phyloP scores from a whole-genome alignment of 2,113 vertebrate species.

The Corvus cornix region DNA sequence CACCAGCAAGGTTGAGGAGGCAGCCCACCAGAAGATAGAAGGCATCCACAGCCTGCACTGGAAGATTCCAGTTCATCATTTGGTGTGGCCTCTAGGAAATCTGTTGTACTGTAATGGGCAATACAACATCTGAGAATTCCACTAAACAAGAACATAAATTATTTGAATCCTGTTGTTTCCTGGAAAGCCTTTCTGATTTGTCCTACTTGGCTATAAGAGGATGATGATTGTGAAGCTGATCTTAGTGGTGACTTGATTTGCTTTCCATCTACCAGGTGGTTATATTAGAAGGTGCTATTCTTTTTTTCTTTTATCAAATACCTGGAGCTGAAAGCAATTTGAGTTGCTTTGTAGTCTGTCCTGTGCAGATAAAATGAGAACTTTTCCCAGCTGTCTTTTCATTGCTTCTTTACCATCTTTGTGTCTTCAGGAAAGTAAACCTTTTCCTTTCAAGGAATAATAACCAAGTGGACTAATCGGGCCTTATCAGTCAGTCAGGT shows the following conservation, averaged over 20 bases:
- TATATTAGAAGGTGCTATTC: not conserved
- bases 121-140: not conserved
- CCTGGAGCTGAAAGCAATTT: not conserved
- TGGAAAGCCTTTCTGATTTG: not conserved
- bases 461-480: not conserved
- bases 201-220: not conserved
- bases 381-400: not conserved
- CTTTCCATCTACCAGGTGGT: not conserved
- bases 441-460: constrained; percentile 8
- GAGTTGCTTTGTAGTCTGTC: not conserved
- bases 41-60: fast-evolving
- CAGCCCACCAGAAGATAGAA: not conserved
- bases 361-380: not conserved
- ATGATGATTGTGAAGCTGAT: not conserved
- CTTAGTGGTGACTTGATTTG: not conserved
- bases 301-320: not conserved
- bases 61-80: not conserved
- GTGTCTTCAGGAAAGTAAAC: not conserved
- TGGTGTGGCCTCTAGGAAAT: not conserved
- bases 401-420: not conserved
- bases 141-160: not conserved
- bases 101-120: not conserved
- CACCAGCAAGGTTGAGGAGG: not conserved
- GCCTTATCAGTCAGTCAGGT: not conserved
- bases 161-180: not conserved